Evolutionary conservation across 2,888 invertebrate species (phyloP).

Genomic region (Gasteruption jaculator): DNA sequence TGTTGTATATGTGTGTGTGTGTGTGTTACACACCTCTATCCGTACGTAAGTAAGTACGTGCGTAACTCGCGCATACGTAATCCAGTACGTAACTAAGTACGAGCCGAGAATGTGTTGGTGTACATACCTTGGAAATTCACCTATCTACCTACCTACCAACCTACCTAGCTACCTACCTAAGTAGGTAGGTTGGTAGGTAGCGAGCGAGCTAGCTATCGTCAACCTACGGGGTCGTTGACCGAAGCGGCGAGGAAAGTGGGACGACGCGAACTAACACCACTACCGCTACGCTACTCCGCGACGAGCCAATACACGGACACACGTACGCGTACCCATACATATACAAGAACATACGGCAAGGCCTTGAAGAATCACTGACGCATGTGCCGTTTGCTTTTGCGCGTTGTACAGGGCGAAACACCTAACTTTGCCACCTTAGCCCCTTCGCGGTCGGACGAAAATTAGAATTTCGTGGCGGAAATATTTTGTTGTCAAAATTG

Average conservation of each 20-base stretch:
- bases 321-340: conserved; percentile 33
- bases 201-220: conserved; percentile 26
- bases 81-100: no score
- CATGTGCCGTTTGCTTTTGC: conserved; percentile 34
- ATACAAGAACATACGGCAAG: conserved; percentile 43
- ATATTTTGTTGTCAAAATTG: no score
- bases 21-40: no score
- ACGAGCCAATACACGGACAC: no score
- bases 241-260: conserved; percentile 50
- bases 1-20: no score
- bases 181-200: no score
- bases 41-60: no score
- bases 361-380: conserved; percentile 50
- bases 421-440: conserved; percentile 24
- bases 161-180: no score
- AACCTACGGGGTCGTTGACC: conserved; percentile 47
- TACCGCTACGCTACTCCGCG: no score
- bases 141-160: conserved; percentile 32
- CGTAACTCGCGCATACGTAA: no score
- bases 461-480: no score
- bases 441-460: no score
- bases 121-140: conserved; percentile 48
- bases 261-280: conserved; percentile 46
- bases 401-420: conserved; percentile 16
- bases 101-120: conserved; percentile 31